Conservation (phyloP, 2,797 vertebrate species). For the Sphenopsis melanotis region DNA sequence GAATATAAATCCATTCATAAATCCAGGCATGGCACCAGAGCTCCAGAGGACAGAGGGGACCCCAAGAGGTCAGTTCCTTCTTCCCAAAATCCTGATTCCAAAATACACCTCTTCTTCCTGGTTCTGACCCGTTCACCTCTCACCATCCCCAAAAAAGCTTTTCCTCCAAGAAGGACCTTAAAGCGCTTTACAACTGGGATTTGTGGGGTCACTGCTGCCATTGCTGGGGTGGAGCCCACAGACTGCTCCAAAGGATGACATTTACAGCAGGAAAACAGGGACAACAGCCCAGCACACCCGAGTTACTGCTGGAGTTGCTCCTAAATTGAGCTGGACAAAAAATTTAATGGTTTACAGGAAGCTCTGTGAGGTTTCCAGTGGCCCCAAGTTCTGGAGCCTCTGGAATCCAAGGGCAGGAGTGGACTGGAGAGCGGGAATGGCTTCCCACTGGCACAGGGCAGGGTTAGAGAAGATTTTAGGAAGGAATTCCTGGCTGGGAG, state of each 20-base stretch:
- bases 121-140: background rate
- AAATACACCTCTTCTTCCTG: background rate
- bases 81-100: background rate
- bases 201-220: background rate
- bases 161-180: background rate
- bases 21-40: background rate
- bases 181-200: constrained; percentile 32
- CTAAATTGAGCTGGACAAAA: background rate
- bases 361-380: background rate
- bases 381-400: background rate
- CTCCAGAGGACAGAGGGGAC: background rate
- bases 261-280: background rate
- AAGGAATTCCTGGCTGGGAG: background rate
- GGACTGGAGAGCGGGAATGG: fast-evolving
- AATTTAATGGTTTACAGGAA: background rate
- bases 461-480: fast-evolving
- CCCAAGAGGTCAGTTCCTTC: background rate
- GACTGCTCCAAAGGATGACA: background rate
- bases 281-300: background rate
- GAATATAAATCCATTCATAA: background rate
- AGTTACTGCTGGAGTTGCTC: background rate
- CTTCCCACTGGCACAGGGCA: background rate
- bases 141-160: background rate
- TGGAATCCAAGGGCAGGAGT: background rate
- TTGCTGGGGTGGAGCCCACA: background rate